phyloP scores from a whole-genome alignment of 2,113 vertebrate species.

The Pangasianodon gigas region DNA sequence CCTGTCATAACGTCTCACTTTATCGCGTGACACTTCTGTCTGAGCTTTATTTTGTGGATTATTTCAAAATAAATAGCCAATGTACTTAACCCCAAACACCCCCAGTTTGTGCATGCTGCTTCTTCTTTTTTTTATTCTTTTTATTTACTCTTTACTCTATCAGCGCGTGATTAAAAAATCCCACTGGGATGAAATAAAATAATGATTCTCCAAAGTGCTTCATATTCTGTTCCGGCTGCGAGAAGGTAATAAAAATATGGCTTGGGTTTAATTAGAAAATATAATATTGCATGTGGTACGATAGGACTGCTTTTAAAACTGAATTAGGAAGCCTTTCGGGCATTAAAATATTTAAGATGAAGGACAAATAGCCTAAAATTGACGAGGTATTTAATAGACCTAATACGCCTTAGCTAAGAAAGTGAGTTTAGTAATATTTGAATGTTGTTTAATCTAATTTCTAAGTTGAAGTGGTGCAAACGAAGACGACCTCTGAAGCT shows the following conservation, averaged over 20 bases:
- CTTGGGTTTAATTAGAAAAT: neutral
- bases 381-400: neutral
- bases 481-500: conserved; percentile 62
- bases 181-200: neutral
- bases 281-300: neutral
- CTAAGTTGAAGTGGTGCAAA: conserved; percentile 62
- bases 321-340: neutral
- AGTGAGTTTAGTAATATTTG: neutral
- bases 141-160: neutral
- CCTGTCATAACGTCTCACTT: neutral
- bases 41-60: neutral
- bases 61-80: neutral
- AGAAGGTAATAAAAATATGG: neutral
- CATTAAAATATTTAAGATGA: neutral
- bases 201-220: neutral
- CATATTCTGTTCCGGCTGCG: neutral
- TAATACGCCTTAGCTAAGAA: neutral
- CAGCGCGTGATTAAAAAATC: neutral
- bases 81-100: neutral
- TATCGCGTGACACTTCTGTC: neutral
- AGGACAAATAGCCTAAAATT: neutral
- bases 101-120: neutral
- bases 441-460: conserved; percentile 66
- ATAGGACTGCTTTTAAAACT: neutral
- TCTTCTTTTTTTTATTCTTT: neutral